Evolutionary conservation across 2,113 vertebrate species (phyloP).

Genomic region (Hippocampus barbouri): DNA sequence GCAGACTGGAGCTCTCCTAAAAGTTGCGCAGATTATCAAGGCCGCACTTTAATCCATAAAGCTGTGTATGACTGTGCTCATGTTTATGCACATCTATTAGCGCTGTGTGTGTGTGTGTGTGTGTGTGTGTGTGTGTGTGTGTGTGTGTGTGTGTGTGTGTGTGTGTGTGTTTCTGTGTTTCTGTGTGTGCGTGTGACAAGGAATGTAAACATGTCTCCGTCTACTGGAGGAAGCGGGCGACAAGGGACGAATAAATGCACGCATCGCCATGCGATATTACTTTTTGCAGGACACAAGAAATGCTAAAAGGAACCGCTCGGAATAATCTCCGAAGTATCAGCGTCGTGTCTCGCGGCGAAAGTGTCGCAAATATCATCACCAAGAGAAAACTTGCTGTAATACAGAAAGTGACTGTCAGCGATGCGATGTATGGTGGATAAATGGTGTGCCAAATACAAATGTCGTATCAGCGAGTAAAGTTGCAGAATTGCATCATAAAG

Average conservation of each 20-base stretch:
- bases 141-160: neutral
- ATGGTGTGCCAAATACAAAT: neutral
- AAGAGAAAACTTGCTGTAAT: neutral
- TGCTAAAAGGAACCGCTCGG: neutral
- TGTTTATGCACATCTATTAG: constrained; percentile 26
- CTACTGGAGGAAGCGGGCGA: constrained; percentile 21
- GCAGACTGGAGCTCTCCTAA: constrained; percentile 22
- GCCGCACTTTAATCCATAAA: constrained; percentile 55
- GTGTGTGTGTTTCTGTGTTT: too few relatives aligned
- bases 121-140: too few relatives aligned
- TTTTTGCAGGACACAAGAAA: constrained; percentile 47
- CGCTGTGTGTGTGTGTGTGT: constrained; percentile 5
- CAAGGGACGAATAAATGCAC: constrained; percentile 49
- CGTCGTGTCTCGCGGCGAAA: neutral
- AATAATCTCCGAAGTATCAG: neutral
- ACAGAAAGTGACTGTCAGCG: neutral
- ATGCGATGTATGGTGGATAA: neutral
- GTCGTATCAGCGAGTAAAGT: neutral
- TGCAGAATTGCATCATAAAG: too few relatives aligned
- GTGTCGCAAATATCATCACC: neutral
- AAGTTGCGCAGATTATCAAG: constrained; percentile 56
- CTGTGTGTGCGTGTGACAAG: neutral
- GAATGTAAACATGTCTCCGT: constrained; percentile 26
- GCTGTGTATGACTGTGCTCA: constrained; percentile 15
- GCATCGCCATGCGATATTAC: constrained; percentile 45